Evolutionary conservation across 2,797 vertebrate species (phyloP), one percentile per base, ranked within the genome.

Genomic region (Ceyx erithaca): DNA sequence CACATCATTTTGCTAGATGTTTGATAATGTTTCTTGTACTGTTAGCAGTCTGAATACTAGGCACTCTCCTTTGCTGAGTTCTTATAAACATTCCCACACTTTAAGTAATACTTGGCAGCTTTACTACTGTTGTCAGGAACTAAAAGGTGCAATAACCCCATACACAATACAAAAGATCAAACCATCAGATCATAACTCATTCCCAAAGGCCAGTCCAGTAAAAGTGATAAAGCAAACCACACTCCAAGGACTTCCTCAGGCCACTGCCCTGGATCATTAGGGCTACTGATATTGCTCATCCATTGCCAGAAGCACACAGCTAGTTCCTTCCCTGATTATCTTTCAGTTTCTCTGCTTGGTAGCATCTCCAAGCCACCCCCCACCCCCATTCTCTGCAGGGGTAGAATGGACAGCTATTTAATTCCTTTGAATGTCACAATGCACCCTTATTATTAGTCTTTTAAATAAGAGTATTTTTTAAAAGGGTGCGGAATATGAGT

Each of bases 161-260:
- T 18, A 7, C 81, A 77, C 93, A 93, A 94, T 31, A 92, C 93
- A 72, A 83, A 92, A 92, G 95, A 96, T 94, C 94, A 96, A 94
- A 94, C 91, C 84, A 80, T 81, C 86, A 69, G 84, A 67, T 94
- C 93, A 40, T 96, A 96, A 92, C 86, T 94, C 96, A 89, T 19
- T 70, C 81, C 69, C 76, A 80, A 69, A 93, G 90, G 90, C 88
- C 91, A 90, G 95, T 78, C 90, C 71, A 45, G 93, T 75, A 90
- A 92, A 94, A 91, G 91, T 84, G 91, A 93, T 90, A 94, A 94
- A 91, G 92, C 71, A 72, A 96, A 93, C 81, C 95, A 78, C 92
- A 85, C 94, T 93, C 94, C 96, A 95, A 95, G 93, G 94, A 94
- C 90, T 95, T 95, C 94, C 88, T 90, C 96, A 96, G 94, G 94